Evolutionary conservation across 2,888 invertebrate species (phyloP).

Genomic region (Rhingia campestris): DNA sequence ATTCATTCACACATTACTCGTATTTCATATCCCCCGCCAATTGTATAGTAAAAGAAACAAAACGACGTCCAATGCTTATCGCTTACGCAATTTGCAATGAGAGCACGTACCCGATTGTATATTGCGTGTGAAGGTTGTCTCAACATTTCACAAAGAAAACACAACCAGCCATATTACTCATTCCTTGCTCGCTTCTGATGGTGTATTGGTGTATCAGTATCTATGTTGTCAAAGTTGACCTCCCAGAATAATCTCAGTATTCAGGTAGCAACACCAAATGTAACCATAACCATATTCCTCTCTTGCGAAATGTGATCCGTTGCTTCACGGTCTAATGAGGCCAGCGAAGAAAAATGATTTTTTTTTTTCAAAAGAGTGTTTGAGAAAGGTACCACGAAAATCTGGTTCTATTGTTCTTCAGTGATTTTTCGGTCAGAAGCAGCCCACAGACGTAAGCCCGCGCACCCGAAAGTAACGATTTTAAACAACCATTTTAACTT

Average conservation of each 20-base stretch:
- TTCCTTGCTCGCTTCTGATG: conserved; percentile 8
- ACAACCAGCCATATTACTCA: conserved; percentile 27
- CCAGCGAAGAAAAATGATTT: conserved; percentile 15
- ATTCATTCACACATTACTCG: conserved; percentile 4
- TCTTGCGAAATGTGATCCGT: conserved; percentile 55
- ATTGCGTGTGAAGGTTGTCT: conserved; percentile 64
- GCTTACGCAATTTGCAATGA: conserved; percentile 52
- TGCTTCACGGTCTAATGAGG: conserved; percentile 59
- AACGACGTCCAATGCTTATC: conserved; percentile 25
- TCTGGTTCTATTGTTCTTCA: conserved; percentile 44
- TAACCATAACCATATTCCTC: background rate
- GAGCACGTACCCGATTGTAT: conserved; percentile 51
- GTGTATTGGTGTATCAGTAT: background rate
- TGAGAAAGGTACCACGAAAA: background rate
- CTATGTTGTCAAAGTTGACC: conserved; percentile 60
- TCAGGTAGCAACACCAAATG: conserved; percentile 4
- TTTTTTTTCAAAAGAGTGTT: conserved; percentile 26
- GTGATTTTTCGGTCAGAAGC: conserved; percentile 43
- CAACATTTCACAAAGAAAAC: conserved; percentile 33
- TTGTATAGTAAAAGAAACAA: background rate
- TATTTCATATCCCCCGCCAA: conserved; percentile 3
- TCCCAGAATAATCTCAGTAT: conserved; percentile 41
- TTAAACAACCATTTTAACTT: conserved; percentile 57
- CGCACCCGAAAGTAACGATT: conserved; percentile 35
- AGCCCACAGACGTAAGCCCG: conserved; percentile 50